Conservation (phyloP, 1,140 invertebrate genomes). For the Musca vetustissima region DNA sequence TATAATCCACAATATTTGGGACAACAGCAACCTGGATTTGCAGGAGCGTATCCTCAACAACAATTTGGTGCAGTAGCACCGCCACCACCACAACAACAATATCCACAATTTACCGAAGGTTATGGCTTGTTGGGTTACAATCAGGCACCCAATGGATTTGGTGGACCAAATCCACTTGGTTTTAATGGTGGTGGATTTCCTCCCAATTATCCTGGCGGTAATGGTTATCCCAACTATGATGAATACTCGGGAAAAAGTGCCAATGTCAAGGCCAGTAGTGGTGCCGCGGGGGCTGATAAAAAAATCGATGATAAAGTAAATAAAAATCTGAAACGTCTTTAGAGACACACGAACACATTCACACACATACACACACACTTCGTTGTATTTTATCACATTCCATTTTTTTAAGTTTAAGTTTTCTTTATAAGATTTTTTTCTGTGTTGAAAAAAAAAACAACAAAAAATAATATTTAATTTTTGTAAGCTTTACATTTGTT, state of each 20-base stretch:
- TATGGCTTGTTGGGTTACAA: constrained; percentile 33
- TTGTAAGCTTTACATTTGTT: too few species aligned
- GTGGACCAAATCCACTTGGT: not conserved
- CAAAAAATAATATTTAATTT: not conserved
- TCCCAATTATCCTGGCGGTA: not conserved
- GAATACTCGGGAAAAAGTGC: constrained; percentile 35
- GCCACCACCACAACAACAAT: constrained; percentile 29
- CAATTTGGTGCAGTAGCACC: constrained; percentile 19
- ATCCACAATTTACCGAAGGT: constrained; percentile 45
- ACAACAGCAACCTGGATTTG: constrained; percentile 36
- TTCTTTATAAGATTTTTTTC: not conserved
- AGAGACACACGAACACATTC: not conserved
- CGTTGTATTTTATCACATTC: not conserved
- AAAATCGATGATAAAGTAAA: constrained; percentile 45
- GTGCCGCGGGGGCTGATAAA: not conserved
- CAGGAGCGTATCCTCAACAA: not conserved
- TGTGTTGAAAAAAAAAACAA: too few species aligned
- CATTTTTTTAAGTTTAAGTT: not conserved
- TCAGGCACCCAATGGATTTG: too few species aligned
- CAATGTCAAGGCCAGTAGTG: constrained; percentile 29
- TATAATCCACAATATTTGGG: constrained; percentile 35
- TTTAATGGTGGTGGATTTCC: constrained; percentile 24
- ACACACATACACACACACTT: not conserved
- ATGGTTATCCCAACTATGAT: constrained; percentile 12
- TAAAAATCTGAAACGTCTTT: constrained; percentile 37